Percentiles rank a stretch among this genome's conserved stretches.
phyloP scores from a whole-genome alignment of 2,113 vertebrate genomes.

The Osmerus eperlanus region DNA sequence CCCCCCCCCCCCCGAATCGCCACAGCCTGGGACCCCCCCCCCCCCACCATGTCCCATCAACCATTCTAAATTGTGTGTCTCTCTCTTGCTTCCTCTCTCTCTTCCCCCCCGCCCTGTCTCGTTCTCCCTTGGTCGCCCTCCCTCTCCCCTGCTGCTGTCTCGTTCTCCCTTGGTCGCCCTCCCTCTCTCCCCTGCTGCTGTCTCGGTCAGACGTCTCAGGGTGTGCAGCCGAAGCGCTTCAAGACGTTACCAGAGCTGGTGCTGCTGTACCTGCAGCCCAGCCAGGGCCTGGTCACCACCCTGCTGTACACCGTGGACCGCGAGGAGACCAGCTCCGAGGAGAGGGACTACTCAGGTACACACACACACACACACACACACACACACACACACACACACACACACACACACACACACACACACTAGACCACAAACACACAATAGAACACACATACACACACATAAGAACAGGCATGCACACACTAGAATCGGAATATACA shows the following conservation, averaged over 20 bases:
- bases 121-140: not conserved
- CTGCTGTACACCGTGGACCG: conserved; percentile 87
- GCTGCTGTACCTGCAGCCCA: conserved; percentile 88
- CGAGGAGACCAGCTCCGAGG: conserved; percentile 80
- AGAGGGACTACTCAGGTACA: conserved; percentile 89
- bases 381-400: conserved; percentile 6
- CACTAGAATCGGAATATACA: not conserved
- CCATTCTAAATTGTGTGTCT: not conserved
- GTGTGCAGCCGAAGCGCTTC: conserved; percentile 90
- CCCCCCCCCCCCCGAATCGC: no score
- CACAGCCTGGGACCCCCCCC: not conserved
- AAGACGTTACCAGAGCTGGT: conserved; percentile 89
- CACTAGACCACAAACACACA: not conserved
- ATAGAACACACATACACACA: not conserved
- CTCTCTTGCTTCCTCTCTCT: not conserved
- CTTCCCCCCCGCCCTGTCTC: not conserved
- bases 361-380: conserved; percentile 7
- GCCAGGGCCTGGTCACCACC: conserved; percentile 92
- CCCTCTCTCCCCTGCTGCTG: not conserved
- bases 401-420: not conserved
- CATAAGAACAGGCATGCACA: not conserved
- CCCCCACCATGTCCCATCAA: no score
- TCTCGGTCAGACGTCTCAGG: conserved; percentile 85
- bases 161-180: not conserved
- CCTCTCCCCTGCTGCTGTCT: not conserved